Evolutionary conservation across 2,113 vertebrate genomes (phyloP), one percentile per base, ranked within the genome.

Genomic region (Triplophysa siluroides): DNA sequence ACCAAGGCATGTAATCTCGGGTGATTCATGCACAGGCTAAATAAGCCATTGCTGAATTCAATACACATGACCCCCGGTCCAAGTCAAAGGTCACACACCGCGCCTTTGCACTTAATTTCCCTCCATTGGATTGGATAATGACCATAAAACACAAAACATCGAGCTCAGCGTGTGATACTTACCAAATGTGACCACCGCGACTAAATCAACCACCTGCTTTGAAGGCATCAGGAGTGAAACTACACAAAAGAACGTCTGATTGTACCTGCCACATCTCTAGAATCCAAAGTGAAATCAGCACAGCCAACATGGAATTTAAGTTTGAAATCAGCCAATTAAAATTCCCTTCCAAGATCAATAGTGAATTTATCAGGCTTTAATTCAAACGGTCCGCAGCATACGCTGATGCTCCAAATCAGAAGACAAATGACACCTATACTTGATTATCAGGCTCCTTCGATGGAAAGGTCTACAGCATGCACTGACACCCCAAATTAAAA

Each of bases 191-290:
- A 80, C 66, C 11, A 71, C 78, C 52, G 29, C 64, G 56, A 81
- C 60, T 72, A 82, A 82, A 84, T 84, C 71, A 84, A 84, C 83
- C 83, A 78, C 83, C 83, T 84, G 83, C 73, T 81, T 64, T 62
- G 67, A 70, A 76, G 61, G 72, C 26, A 7, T 24, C 26, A 13
- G 21, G 80, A 64, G 70, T 23, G n/a, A 50, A 72, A 45, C 65
- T 75, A 21, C 76, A 81, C 41, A 19, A 73, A 52, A 70, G 66
- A 67, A 82, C 67, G 75, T 52, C 62, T 82, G 80, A 82, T 77
- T 81, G 81, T 78, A 56, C 54, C 65, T 16, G 29, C 72, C 23
- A 10, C 64, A 13, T 12, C 62, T 79, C 70, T n/a, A 68, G 38
- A 76, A 70, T 66, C 50, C 69, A 61, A 82, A 79, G 60, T 2